A percentile compares a stretch with the other conserved stretches of the same genome.
phyloP scores from a whole-genome alignment of 1,140 invertebrate genomes.

The Homarus americanus region DNA sequence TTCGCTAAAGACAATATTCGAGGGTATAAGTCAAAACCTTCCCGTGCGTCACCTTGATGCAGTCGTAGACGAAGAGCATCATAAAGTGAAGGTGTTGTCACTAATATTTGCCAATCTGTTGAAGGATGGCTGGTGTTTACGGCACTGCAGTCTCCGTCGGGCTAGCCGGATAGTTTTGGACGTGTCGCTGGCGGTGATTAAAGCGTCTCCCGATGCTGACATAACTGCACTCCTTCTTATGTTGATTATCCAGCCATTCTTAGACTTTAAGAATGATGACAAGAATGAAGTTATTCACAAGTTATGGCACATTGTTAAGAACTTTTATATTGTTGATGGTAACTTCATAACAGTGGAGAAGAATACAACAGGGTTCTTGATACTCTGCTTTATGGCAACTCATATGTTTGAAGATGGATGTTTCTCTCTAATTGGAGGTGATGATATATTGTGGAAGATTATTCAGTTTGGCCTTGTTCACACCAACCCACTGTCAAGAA shows the following conservation, averaged over 20 bases:
- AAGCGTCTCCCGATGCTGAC: constrained; percentile 32
- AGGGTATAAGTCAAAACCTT: not conserved
- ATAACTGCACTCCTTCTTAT: constrained; percentile 42
- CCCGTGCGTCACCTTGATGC: not conserved
- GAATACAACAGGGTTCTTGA: constrained; percentile 39
- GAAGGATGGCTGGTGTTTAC: not conserved
- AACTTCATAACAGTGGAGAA: constrained; percentile 30
- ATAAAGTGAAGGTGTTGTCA: constrained; percentile 35
- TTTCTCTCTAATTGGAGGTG: constrained; percentile 30
- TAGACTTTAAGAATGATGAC: not conserved
- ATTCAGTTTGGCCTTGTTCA: constrained; percentile 66
- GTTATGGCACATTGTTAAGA: constrained; percentile 40
- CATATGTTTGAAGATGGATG: constrained; percentile 29
- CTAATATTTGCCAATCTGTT: constrained; percentile 35
- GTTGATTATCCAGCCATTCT: constrained; percentile 45
- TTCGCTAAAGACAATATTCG: not conserved
- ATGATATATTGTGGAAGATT: constrained; percentile 46
- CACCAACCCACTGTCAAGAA: constrained; percentile 49
- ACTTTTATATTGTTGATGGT: constrained; percentile 29
- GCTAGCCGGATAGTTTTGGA: not conserved
- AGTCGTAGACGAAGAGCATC: not conserved
- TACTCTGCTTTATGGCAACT: constrained; percentile 61
- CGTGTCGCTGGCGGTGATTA: not conserved
- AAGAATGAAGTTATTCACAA: constrained; percentile 15
- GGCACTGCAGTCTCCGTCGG: not conserved